These are phyloP conservation scores for Oxygymnocypris stewartii DNA, from an alignment of 2,113 vertebrate species.

Conservation along the genomic window DNA sequence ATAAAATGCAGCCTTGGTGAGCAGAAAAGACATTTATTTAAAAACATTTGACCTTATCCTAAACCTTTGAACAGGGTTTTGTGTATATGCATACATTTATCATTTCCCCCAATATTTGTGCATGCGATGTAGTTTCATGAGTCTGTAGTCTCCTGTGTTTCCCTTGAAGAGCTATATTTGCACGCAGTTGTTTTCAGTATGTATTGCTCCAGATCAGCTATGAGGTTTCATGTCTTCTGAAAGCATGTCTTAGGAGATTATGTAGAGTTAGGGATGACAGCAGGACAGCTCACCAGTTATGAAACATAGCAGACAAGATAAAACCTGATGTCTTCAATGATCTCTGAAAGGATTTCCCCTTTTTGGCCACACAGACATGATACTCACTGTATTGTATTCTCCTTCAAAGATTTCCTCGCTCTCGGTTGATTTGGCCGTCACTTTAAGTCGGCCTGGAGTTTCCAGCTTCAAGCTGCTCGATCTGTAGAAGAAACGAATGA, in stretches of 20 bases:
- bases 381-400: slow-evolving; percentile 90
- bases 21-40: too few relatives aligned
- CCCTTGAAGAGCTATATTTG: too few relatives aligned
- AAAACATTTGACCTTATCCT: too few relatives aligned
- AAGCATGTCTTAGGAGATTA: neutral
- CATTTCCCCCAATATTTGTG: too few relatives aligned
- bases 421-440: slow-evolving; percentile 86
- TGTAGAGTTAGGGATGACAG: neutral
- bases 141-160: too few relatives aligned
- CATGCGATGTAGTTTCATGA: too few relatives aligned
- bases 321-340: neutral
- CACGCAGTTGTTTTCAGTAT: neutral
- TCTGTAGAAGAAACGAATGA: slow-evolving; percentile 64
- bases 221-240: neutral
- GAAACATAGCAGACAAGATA: neutral
- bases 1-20: too few relatives aligned
- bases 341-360: neutral
- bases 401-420: slow-evolving; percentile 78
- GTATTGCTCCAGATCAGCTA: neutral
- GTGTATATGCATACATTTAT: too few relatives aligned
- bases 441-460: slow-evolving; percentile 88
- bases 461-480: slow-evolving; percentile 88
- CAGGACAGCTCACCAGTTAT: neutral
- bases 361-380: neutral
- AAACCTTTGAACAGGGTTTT: too few relatives aligned